A percentile compares a stretch with the other conserved stretches of the same genome.
phyloP scores from a whole-genome alignment of 2,797 vertebrate genomes.

The Xiphophorus birchmanni region DNA sequence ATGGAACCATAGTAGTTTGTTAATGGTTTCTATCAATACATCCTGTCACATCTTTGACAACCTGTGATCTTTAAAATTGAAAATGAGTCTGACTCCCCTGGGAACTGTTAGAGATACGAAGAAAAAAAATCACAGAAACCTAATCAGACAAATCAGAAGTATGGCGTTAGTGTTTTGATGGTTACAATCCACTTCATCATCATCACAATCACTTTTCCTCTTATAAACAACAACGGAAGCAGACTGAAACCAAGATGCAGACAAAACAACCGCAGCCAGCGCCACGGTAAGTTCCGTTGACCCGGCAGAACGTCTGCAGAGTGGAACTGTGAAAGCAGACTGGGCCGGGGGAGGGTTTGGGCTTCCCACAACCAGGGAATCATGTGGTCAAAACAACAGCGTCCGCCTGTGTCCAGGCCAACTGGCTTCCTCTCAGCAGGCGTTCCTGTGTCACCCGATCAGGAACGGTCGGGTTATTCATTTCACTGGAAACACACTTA shows the following conservation, averaged over 20 bases:
- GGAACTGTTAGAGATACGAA: neutral
- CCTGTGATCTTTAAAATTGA: too few relatives aligned
- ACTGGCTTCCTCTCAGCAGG: neutral
- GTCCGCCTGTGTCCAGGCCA: slow-evolving; percentile 1
- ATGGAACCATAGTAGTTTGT: too few relatives aligned
- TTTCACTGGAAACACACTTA: slow-evolving; percentile 38
- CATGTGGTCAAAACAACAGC: neutral
- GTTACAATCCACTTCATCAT: neutral
- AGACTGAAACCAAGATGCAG: slow-evolving; percentile 48
- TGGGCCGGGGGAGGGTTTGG: slow-evolving; percentile 9
- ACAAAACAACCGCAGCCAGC: slow-evolving; percentile 55
- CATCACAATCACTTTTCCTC: slow-evolving; percentile 8
- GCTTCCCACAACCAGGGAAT: neutral
- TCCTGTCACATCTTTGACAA: too few relatives aligned
- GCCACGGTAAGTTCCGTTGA: slow-evolving; percentile 44
- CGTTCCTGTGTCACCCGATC: slow-evolving; percentile 23
- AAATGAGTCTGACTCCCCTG: neutral
- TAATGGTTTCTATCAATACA: too few relatives aligned
- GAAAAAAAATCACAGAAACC: neutral
- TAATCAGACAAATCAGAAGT: neutral
- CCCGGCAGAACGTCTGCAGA: slow-evolving; percentile 13
- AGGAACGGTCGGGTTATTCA: slow-evolving; percentile 25
- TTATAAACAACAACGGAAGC: slow-evolving; percentile 30
- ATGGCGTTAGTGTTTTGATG: neutral
- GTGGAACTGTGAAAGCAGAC: slow-evolving; percentile 14